These are phyloP conservation scores for Pachypanchax playfairii DNA, from an alignment of 2,113 vertebrate species.

Conservation along the genomic window DNA sequence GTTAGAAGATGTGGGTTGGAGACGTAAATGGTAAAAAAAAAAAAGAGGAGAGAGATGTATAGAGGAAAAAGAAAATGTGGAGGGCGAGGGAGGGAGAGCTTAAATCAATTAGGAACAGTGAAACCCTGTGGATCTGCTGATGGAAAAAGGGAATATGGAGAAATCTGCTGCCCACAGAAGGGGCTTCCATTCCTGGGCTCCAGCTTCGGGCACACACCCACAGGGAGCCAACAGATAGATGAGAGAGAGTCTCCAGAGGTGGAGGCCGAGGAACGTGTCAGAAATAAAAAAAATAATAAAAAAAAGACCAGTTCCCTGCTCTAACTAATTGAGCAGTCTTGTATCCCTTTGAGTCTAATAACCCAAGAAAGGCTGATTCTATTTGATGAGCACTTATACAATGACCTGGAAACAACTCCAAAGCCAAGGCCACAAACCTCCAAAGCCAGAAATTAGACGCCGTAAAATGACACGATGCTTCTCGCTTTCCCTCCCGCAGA, in stretches of 20 bases:
- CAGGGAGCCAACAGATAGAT: constrained; percentile 75
- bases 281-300: too few relatives aligned
- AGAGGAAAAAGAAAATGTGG: constrained; percentile 6
- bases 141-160: constrained; percentile 65
- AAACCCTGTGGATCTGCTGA: constrained; percentile 71
- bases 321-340: constrained; percentile 75
- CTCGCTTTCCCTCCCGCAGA: constrained; percentile 27
- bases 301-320: constrained; percentile 62
- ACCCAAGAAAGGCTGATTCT: constrained; percentile 30
- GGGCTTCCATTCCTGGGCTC: constrained; percentile 69
- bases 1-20: constrained; percentile 54
- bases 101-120: constrained; percentile 80
- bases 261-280: constrained; percentile 67
- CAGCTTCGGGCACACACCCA: constrained; percentile 76
- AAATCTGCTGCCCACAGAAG: constrained; percentile 56
- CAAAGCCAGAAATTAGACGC: constrained; percentile 45
- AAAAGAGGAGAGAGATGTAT: constrained; percentile 10
- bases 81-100: constrained; percentile 16
- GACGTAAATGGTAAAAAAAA: constrained; percentile 42
- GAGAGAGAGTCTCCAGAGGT: constrained; percentile 76
- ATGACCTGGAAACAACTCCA: constrained; percentile 56
- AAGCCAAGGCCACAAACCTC: constrained; percentile 45
- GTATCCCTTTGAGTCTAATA: constrained; percentile 60
- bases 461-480: constrained; percentile 20
- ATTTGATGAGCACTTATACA: constrained; percentile 47